phyloP scores from a whole-genome alignment of 2,797 vertebrate genomes.

The Tapirus indicus region DNA sequence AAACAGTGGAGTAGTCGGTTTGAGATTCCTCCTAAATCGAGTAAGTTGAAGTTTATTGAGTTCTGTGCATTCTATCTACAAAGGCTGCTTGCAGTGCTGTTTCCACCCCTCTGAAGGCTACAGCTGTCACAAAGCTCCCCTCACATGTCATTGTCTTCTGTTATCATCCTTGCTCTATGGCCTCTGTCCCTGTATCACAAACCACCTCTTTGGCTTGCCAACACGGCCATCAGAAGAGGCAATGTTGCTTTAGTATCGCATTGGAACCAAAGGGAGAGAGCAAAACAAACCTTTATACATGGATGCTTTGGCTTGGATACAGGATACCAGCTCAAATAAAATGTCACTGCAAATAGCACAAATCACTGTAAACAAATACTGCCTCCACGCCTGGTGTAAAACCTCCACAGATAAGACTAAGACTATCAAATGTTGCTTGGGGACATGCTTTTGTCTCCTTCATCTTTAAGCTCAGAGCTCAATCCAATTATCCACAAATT shows the following conservation, averaged over 20 bases:
- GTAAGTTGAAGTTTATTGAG: conserved; percentile 38
- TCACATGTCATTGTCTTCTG: conserved; percentile 70
- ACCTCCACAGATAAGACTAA: conserved; percentile 89
- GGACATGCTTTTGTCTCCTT: conserved; percentile 88
- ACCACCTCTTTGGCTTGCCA: conserved; percentile 76
- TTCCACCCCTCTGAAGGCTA: conserved; percentile 52
- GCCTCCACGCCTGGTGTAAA: conserved; percentile 87
- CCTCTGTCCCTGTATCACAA: conserved; percentile 62
- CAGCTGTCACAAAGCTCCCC: conserved; percentile 63
- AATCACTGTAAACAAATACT: conserved; percentile 87
- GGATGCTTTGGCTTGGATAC: conserved; percentile 84
- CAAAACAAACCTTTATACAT: conserved; percentile 50
- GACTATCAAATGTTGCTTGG: conserved; percentile 86
- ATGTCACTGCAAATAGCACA: conserved; percentile 87
- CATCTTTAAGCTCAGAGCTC: conserved; percentile 88
- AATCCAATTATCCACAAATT: conserved; percentile 90
- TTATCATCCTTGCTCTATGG: conserved; percentile 76
- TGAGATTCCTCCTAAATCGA: not conserved
- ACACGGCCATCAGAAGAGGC: conserved; percentile 67
- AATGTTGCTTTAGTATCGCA: conserved; percentile 68
- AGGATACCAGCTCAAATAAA: conserved; percentile 87
- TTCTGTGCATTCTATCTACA: conserved; percentile 15
- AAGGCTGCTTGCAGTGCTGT: conserved; percentile 21
- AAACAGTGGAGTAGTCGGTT: not conserved
- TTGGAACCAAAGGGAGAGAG: conserved; percentile 78